Evolutionary conservation across 2,113 vertebrate species (phyloP).

Genomic region (Nerophis ophidion): DNA sequence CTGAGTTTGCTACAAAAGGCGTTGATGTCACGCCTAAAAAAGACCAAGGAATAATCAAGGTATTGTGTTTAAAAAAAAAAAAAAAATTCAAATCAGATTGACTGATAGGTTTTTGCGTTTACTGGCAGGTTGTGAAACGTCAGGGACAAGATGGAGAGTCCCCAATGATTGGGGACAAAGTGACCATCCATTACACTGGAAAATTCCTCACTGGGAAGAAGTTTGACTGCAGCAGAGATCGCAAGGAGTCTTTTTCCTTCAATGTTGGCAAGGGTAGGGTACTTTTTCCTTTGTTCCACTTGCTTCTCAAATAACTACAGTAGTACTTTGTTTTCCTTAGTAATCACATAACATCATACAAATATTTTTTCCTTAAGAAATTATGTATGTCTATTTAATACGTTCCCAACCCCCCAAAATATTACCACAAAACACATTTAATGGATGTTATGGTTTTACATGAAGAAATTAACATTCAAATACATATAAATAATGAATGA

Average conservation of each 20-base stretch:
- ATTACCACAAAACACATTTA: too few species aligned
- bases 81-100: not conserved
- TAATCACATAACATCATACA: too few species aligned
- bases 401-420: too few species aligned
- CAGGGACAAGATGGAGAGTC: conserved; percentile 74
- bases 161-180: conserved; percentile 92
- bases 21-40: conserved; percentile 79
- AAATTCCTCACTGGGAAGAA: conserved; percentile 85
- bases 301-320: too few species aligned
- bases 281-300: not conserved
- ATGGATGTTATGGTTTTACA: too few species aligned
- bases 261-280: conserved; percentile 84
- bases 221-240: conserved; percentile 88
- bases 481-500: too few species aligned
- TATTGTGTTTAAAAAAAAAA: conserved; percentile 27
- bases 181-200: conserved; percentile 92
- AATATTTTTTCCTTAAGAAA: too few species aligned
- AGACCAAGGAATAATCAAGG: conserved; percentile 90
- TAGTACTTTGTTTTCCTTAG: too few species aligned
- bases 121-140: conserved; percentile 77
- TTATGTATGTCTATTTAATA: too few species aligned
- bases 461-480: too few species aligned
- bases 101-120: not conserved
- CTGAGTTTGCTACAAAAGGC: conserved; percentile 71
- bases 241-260: conserved; percentile 88